Base-by-base conservation (phyloP, 2,888 invertebrate species). In the Heliconius ismenius region DNA sequence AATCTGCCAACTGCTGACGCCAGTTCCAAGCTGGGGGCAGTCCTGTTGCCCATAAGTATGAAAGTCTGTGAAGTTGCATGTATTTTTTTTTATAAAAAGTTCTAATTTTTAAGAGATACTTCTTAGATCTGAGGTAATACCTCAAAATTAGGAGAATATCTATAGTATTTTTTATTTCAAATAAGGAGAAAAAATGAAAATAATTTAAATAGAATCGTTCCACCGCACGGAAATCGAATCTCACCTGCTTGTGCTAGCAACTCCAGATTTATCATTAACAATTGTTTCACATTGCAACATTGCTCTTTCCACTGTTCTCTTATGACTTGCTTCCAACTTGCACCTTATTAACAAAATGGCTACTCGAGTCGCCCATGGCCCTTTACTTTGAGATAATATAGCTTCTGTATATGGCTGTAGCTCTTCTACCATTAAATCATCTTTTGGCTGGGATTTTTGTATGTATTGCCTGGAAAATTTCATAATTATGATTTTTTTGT, bases 281-380 rank as follows among this genome's bases (percentile, higher is more conserved):
- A 98, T 94, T 84, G 97, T 96, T 91, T 98, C 98, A 81, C 97
- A 95, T 90, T 99, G 99, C 86, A 96, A 95, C 95, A 99, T 96
- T 32, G 98, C 96, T 62, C 99, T 95, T 87, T 99, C 98, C 21
- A 98, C 96, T 0, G 98, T 97, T 76, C 99, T 95, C 76, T 96
- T 96, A 83, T 97, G 96, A 70, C 94, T 95, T 0, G 96, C 95
- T 88, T 99, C 98, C 74, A 98, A 89, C 78, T 95, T 95, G 82
- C 98, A 97, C 74, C 99, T 95, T 21, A 96, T 91, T 2, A 97
- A 91, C 28, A 99, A 90, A 0, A 98, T 96, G 0, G 96, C 95
- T 60, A 96, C 95, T 73, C 98, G 96, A 2, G 98, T 95, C 63
- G 96, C 91, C 97, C 99, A 98, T 58, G 96, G 95, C 0, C 96